phyloP scores from a whole-genome alignment of 2,113 vertebrate genomes.

The Leptosomus discolor region DNA sequence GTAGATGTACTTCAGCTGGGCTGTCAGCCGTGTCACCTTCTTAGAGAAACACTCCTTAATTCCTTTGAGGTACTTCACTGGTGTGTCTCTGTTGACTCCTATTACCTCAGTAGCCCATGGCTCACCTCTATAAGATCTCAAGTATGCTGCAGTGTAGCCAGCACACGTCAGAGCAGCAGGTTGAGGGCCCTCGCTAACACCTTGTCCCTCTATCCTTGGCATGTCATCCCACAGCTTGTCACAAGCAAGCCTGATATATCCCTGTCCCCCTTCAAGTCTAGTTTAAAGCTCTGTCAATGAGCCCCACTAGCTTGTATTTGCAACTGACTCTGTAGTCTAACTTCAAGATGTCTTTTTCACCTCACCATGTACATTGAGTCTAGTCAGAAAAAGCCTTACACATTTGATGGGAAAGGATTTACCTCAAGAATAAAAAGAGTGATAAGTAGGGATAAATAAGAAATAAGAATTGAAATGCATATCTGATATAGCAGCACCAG shows the following conservation, averaged over 20 bases:
- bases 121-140: not conserved
- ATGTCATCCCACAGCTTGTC: not conserved
- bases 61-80: not conserved
- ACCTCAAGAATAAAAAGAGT: not conserved
- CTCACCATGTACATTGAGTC: not conserved
- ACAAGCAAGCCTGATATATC: not conserved
- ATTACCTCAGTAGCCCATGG: not conserved
- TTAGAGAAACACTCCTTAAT: not conserved
- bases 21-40: not conserved
- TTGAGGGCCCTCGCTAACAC: not conserved
- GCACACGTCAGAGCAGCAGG: not conserved
- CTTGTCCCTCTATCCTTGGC: not conserved
- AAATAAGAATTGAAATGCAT: constrained; percentile 5
- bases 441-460: not conserved
- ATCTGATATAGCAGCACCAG: not conserved
- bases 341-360: not conserved
- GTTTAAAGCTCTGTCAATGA: not conserved
- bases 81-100: not conserved
- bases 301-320: not conserved
- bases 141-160: not conserved
- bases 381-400: not conserved
- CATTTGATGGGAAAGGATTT: not conserved
- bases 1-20: not conserved
- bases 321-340: not conserved
- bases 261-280: not conserved